Evolutionary conservation across 2,888 invertebrate species (phyloP), one percentile per base, ranked within the genome.

Genomic region (Corythucha ciliata): DNA sequence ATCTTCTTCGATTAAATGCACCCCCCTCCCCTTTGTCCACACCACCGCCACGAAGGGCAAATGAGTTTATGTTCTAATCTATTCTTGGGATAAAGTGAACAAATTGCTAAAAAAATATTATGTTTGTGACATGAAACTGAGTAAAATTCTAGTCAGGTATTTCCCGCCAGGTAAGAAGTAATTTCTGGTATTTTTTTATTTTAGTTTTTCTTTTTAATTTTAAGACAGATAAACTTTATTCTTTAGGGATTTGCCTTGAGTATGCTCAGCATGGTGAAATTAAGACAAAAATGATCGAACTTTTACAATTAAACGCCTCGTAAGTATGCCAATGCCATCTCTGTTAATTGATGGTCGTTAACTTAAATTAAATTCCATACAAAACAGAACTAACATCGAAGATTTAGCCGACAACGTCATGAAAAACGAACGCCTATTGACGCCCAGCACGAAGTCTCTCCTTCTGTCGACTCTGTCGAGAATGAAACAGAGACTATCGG

Each of bases 61-160:
- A n/a, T n/a, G n/a, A n/a, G n/a, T n/a, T n/a, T n/a, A n/a, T n/a
- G n/a, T n/a, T n/a, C n/a, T n/a, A n/a, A n/a, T n/a, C n/a, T n/a
- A n/a, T n/a, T n/a, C n/a, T n/a, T n/a, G n/a, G n/a, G n/a, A n/a
- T n/a, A n/a, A n/a, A n/a, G n/a, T n/a, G n/a, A n/a, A n/a, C n/a
- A n/a, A n/a, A n/a, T n/a, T n/a, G n/a, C n/a, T n/a, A n/a, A n/a
- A n/a, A n/a, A n/a, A n/a, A n/a, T n/a, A n/a, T n/a, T n/a, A n/a
- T n/a, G n/a, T n/a, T n/a, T n/a, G n/a, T 40, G 41, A 40, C 36
- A 81, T 82, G 81, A 79, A 75, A 67, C 68, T 82, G 54, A 69
- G 75, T 52, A 81, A 79, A 68, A 77, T 83, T 62, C 78, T 80
- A 65, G 68, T 83, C 25, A 73, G 83, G 53, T 83, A 82, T 64